Evolutionary conservation across 2,888 invertebrate species (phyloP), one percentile per base, ranked within the genome.

Genomic region (Tachina grossa): DNA sequence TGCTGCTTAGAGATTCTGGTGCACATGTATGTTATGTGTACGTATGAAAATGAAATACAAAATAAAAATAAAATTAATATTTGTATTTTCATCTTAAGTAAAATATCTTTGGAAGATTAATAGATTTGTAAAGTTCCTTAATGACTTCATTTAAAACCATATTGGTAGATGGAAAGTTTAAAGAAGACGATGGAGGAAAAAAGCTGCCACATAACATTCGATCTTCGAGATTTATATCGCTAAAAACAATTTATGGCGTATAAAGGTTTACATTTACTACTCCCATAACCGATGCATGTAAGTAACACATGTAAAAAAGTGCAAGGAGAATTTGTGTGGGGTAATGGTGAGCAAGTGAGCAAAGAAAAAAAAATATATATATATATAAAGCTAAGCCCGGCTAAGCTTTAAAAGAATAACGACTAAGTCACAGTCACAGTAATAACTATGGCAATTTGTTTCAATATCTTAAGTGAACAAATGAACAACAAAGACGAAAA

Each of bases 81-180:
- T 59, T 39, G 74, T 79, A 78, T 72, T 72, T 83, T 72, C 65
- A 83, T 83, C 76, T 72, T n/a, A 59, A 77, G 72, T 45, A 59
- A 66, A 82, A 78, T 68, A 74, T 74, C 66, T 83, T 80, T 79
- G 65, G 39, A 83, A 83, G 85, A 85, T 85, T 85, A 85, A 85
- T 85, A 85, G 85, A 85, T 83, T 85, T 83, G 85, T 83, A 85
- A 85, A 85, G 76, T 85, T 76, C 72, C 83, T 83, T 85, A 85
- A 85, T 85, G 85, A 85, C 85, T 85, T 85, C 83, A 85, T 85
- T 85, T 83, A 83, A 83, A 83, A 85, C 68, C 83, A 76, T 71
- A 79, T 78, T 83, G 75, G 61, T 49, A 76, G 68, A 85, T 66
- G 61, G 43, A 31, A 47, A 41, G n/a, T n/a, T 63, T 31, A 57